These are phyloP conservation scores for Shargacucullia verbasci DNA, from an alignment of 2,888 invertebrate genomes.

Conservation along the genomic window DNA sequence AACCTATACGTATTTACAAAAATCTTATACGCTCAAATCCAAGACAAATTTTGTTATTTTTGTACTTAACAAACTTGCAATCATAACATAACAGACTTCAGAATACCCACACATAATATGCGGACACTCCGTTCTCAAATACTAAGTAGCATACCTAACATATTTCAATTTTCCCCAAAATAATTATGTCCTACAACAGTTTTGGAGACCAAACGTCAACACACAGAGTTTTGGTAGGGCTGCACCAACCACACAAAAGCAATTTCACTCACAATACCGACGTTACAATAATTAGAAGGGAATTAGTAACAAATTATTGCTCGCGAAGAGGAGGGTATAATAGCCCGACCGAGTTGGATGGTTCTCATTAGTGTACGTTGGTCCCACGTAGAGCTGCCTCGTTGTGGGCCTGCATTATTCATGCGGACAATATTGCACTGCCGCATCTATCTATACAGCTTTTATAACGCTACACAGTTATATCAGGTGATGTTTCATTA, in stretches of 20 bases:
- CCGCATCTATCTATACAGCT: slow-evolving; percentile 70
- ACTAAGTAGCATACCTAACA: slow-evolving; percentile 27
- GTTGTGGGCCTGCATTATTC: slow-evolving; percentile 85
- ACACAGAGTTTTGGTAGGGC: slow-evolving; percentile 45
- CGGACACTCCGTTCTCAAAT: slow-evolving; percentile 3
- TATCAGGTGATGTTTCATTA: slow-evolving; percentile 67
- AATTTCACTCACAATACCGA: slow-evolving; percentile 63
- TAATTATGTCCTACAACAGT: slow-evolving; percentile 21
- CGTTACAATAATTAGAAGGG: slow-evolving; percentile 81
- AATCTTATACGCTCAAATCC: too few relatives aligned
- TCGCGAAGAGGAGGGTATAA: slow-evolving; percentile 78
- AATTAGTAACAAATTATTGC: slow-evolving; percentile 87
- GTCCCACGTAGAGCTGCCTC: slow-evolving; percentile 73
- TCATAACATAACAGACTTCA: slow-evolving; percentile 9
- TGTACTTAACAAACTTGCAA: slow-evolving; percentile 14
- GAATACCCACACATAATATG: background rate
- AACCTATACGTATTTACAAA: too few relatives aligned
- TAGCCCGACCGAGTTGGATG: slow-evolving; percentile 76
- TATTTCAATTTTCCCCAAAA: slow-evolving; percentile 35
- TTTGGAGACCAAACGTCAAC: slow-evolving; percentile 32
- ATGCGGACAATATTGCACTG: slow-evolving; percentile 86
- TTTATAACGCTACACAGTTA: slow-evolving; percentile 63
- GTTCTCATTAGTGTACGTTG: slow-evolving; percentile 84
- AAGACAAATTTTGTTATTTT: background rate
- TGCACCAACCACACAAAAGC: slow-evolving; percentile 59